phyloP scores from a whole-genome alignment of 2,888 invertebrate species.

The Cephus pygmeus region DNA sequence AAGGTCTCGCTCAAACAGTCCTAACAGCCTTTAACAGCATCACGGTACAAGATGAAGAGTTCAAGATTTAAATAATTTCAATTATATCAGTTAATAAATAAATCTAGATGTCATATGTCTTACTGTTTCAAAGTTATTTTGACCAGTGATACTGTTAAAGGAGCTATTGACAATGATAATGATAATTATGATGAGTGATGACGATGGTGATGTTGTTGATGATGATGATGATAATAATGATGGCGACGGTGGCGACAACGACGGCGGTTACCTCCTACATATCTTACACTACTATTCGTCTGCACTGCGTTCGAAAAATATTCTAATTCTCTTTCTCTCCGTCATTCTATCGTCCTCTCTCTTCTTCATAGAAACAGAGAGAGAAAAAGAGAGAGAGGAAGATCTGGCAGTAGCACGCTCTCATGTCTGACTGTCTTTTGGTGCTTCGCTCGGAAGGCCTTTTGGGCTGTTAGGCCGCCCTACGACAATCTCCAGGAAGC shows the following conservation, averaged over 20 bases:
- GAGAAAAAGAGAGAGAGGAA: not conserved
- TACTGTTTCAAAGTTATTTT: not conserved
- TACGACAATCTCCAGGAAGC: not conserved
- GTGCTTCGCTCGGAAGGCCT: not conserved
- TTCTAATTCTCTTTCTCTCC: slow-evolving; percentile 39
- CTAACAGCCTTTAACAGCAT: not conserved
- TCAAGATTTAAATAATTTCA: not conserved
- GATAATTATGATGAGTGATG: not conserved
- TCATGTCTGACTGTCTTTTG: not conserved
- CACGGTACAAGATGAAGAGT: not conserved
- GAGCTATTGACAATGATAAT: not conserved
- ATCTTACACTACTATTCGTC: slow-evolving; percentile 29
- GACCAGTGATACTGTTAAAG: not conserved
- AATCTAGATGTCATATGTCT: not conserved
- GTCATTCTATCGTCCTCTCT: slow-evolving; percentile 28
- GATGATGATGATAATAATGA: not conserved
- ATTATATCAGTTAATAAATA: not conserved
- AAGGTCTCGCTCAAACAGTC: not conserved
- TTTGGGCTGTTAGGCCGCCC: not conserved
- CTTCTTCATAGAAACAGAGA: not conserved
- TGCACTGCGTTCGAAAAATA: slow-evolving; percentile 48
- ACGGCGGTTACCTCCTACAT: slow-evolving; percentile 19
- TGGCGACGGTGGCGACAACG: not conserved
- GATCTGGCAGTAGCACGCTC: not conserved
- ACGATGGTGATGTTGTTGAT: too few species aligned